Base-by-base conservation (phyloP, 2,797 vertebrate genomes). In the Dryobates pubescens region DNA sequence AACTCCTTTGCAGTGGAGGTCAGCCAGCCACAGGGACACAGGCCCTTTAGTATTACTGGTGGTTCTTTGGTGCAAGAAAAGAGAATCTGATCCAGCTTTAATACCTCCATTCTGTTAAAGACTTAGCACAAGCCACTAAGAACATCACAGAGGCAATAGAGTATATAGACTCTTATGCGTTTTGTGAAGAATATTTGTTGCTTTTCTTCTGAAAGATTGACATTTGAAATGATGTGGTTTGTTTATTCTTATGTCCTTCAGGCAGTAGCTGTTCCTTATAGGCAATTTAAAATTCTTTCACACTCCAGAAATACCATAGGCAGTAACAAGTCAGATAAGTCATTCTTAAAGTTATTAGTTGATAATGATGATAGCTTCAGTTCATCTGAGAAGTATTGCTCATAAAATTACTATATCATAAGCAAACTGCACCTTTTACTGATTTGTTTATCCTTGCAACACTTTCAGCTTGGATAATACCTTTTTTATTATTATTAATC, bases 301-400 rank as follows among this genome's bases (percentile, higher is more conserved):
- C 84, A 89, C 90, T 79, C 84, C 82, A 92, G 76, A 91, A 95
- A 93, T 89, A 95, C 38, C 72, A 87, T 13, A 90, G 70, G n/a
- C 88, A 75, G 62, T 45, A 91, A 23, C 68, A 95, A 95, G 90
- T 84, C 82, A 94, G 78, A 93, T 92, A 95, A 95, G 83, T 96
- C 85, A 90, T 92, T 96, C 76, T 86, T 90, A 87, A 88, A 94
- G 83, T 90, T 94, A 90, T 93, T 93, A 93, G 86, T 71, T 86
- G 78, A 89, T 94, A 93, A 94, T 88, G 92, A 91, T 82, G 90
- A 90, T 92, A 77, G 67, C 59, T 94, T 95, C 92, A 76, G 72
- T 90, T 96, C 76, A 89, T 94, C 85, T 95, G 91, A 95, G 94
- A 96, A 95, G 91, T 94, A 92, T 87, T 72, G 80, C 73, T 89